These are phyloP conservation scores for Ammodytes dubius DNA, from an alignment of 2,113 vertebrate genomes.

Conservation along the genomic window DNA sequence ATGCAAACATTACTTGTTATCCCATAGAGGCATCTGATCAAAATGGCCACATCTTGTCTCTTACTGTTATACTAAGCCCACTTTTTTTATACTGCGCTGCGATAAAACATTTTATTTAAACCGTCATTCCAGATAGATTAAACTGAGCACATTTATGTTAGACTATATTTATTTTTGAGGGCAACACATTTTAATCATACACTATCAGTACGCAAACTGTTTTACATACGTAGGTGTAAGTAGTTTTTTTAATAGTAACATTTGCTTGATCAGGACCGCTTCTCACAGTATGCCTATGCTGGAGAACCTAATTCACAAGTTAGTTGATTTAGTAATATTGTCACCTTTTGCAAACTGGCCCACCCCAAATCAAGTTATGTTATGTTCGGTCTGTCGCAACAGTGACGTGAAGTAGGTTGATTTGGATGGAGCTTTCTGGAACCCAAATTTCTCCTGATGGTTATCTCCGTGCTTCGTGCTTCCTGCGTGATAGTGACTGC, in stretches of 20 bases:
- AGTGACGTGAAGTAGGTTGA: not conserved
- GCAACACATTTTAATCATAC: not conserved
- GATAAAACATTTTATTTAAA: not conserved
- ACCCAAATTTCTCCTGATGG: too few species aligned
- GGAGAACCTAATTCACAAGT: not conserved
- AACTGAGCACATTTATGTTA: not conserved
- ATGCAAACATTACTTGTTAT: slow-evolving; percentile 53
- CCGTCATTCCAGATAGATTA: not conserved
- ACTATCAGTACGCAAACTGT: not conserved
- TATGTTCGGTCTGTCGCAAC: slow-evolving; percentile 6
- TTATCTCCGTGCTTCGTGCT: too few species aligned
- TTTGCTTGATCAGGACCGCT: not conserved
- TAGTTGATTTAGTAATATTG: not conserved
- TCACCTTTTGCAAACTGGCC: not conserved
- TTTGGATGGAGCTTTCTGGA: not conserved
- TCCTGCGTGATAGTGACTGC: too few species aligned
- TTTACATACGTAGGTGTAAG: not conserved
- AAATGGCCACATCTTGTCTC: slow-evolving; percentile 9
- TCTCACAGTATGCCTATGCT: not conserved
- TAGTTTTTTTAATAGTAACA: not conserved
- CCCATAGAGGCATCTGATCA: slow-evolving; percentile 28
- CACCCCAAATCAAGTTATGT: not conserved
- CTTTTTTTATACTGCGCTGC: not conserved
- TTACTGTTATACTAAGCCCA: slow-evolving; percentile 6
- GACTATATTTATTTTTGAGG: not conserved